Evolutionary conservation across 2,797 vertebrate species (phyloP), one percentile per base, ranked within the genome.

Genomic region (Lagothrix lagotricha): DNA sequence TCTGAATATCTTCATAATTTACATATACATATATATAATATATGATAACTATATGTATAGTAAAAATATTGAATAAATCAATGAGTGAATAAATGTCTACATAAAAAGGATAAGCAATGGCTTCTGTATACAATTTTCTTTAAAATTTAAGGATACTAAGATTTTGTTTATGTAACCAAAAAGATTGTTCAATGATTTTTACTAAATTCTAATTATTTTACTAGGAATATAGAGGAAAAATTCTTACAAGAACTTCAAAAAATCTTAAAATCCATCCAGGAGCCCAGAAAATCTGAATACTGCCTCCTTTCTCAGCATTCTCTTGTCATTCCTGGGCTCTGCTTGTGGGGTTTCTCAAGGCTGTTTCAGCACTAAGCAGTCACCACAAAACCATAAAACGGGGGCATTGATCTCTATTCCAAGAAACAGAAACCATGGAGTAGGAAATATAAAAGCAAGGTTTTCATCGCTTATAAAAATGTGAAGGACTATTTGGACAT

Each of bases 51-150:
- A n/a, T n/a, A n/a, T 64, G 30, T n/a, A n/a, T n/a, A n/a, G 64
- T 67, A n/a, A 67, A 89, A 94, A 82, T 41, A n/a, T 17, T 96
- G 50, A 52, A 58, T 30, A 95, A 96, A 86, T 97, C 58, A 13
- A 41, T 64, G 17, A 70, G 14, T 44, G 19, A 89, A 94, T 80
- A 73, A 89, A 57, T 58, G 24, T 75, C 73, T 28, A 0, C 17
- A 7, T 26, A 36, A 33, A n/a, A 61, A n/a, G 52, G 88, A 79
- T 79, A 41, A 30, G 70, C 10, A 89, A 82, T 94, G 33, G 17
- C 50, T 82, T 94, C 77, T 73, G 3, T 19, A n/a, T 2, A 28
- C 0, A 64, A 15, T 83, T 83, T 61, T 72, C 77, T 64, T 0
- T 48, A 44, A 90, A 86, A 83, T 26, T 44, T 46, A 83, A 83